A percentile compares a stretch with the other conserved stretches of the same genome.
Conservation (phyloP, 2,797 vertebrate genomes). For the Enteromius paludinosus region DNA sequence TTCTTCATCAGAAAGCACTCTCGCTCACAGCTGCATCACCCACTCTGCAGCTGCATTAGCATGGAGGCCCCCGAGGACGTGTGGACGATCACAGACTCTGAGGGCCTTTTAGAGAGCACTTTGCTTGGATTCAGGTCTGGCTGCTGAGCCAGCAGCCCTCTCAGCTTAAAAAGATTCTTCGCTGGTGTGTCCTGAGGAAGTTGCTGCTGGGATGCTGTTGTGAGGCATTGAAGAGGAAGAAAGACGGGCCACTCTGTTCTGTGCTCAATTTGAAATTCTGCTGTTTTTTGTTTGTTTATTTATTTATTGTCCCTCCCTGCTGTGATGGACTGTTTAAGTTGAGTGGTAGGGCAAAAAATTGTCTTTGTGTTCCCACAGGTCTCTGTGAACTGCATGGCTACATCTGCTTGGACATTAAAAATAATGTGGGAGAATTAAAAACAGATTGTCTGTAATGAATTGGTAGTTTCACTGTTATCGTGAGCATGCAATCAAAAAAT, state of each 20-base stretch:
- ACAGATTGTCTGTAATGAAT: neutral
- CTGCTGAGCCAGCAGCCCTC: slow-evolving; percentile 48
- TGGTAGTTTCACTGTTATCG: neutral
- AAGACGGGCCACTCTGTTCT: neutral
- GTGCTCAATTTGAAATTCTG: slow-evolving; percentile 29
- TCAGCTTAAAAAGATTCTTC: slow-evolving; percentile 20
- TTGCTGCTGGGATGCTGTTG: slow-evolving; percentile 1
- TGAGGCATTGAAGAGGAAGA: slow-evolving; percentile 23
- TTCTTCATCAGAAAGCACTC: slow-evolving; percentile 36
- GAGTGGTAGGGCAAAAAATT: slow-evolving; percentile 13
- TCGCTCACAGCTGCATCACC: slow-evolving; percentile 40
- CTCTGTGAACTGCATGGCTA: neutral
- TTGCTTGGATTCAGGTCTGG: slow-evolving; percentile 31
- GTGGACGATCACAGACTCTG: slow-evolving; percentile 30
- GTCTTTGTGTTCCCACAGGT: slow-evolving; percentile 1
- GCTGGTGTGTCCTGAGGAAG: slow-evolving; percentile 24
- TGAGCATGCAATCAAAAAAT: neutral
- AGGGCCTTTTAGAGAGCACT: slow-evolving; percentile 45
- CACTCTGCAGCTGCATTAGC: slow-evolving; percentile 37
- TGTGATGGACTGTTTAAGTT: slow-evolving; percentile 14
- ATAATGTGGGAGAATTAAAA: slow-evolving; percentile 2
- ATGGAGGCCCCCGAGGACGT: slow-evolving; percentile 8
- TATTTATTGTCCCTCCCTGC: slow-evolving; percentile 8
- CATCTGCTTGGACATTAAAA: slow-evolving; percentile 4
- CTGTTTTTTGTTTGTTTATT: slow-evolving; percentile 16